Evolutionary conservation across 2,113 vertebrate species (phyloP), one percentile per base, ranked within the genome.

Genomic region (Lepisosteus osseus): DNA sequence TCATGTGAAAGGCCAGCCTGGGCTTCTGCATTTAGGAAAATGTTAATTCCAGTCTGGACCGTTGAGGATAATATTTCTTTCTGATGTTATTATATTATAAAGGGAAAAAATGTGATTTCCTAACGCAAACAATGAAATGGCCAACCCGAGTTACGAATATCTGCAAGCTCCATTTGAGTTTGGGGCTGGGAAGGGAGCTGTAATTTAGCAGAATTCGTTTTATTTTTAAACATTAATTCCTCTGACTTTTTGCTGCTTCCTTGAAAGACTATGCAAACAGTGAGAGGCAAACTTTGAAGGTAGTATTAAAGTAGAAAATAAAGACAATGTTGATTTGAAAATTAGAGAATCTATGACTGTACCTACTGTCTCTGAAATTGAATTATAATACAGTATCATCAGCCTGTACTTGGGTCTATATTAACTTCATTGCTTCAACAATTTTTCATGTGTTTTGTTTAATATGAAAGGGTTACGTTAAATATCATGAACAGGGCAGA

Each of bases 61-160:
- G 57, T 41, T 4, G 73, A 41, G 67, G 51, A 64, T 73, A 61
- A 67, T 51, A 67, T 67, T 61, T 61, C 72, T 61, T 54, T 72
- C 15, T 15, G 71, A 67, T 11, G 42, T n/a, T 43, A 45, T 57
- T 45, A 69, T 74, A 40, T 56, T 43, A 44, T 42, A 47, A 15
- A 55, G 61, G 44, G 47, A 42, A 62, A 40, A 70, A 70, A 11
- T 42, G 42, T 29, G 41, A 42, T 70, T 70, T 70, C 43, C 69
- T 42, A 70, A 62, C n/a, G 44, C 41, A 56, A 74, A 69, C 54
- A 74, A 65, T 40, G 59, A 65, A 51, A 40, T 7, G 42, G 61
- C 47, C 67, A 69, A 64, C n/a, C 43, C 6, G 41, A 51, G 15
- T 12, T 43, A 47, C 11, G 29, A 41, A 41, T 3, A 45, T 61